Evolutionary conservation across 2,113 vertebrate genomes (phyloP).

Genomic region (Centropus unirufus): DNA sequence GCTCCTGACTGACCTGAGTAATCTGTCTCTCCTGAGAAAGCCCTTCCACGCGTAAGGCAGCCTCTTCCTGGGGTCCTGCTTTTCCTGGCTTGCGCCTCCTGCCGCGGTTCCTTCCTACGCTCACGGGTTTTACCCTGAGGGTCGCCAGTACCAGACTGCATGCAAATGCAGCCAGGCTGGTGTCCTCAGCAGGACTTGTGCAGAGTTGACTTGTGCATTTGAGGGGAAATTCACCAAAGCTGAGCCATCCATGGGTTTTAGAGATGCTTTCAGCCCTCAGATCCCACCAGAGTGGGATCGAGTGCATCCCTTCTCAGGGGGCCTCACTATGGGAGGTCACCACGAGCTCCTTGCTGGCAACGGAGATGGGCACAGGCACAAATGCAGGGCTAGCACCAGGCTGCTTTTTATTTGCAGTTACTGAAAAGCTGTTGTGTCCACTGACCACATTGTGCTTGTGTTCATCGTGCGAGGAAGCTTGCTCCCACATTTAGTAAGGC

Average conservation of each 20-base stretch:
- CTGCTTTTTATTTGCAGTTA: background rate
- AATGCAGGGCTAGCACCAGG: background rate
- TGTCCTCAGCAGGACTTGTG: background rate
- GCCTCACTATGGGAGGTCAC: background rate
- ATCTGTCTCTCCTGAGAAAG: background rate
- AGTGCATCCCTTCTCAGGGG: background rate
- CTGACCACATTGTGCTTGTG: background rate
- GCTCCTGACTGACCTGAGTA: background rate
- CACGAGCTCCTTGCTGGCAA: background rate
- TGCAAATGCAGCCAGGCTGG: background rate
- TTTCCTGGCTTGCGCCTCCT: background rate
- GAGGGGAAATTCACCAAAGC: background rate
- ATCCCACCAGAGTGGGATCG: background rate
- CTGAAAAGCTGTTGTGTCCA: background rate
- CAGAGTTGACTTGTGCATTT: background rate
- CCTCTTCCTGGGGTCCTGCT: background rate
- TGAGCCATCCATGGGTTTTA: background rate
- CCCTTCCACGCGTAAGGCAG: fast-evolving
- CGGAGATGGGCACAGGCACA: background rate
- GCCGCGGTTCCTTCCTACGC: background rate
- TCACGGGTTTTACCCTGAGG: background rate
- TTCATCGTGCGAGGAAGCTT: background rate
- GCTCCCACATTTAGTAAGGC: background rate
- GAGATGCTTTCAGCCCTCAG: background rate
- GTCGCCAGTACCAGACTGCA: fast-evolving